These are phyloP conservation scores for Biston betularia DNA, from an alignment of 2,888 invertebrate species.

Conservation along the genomic window DNA sequence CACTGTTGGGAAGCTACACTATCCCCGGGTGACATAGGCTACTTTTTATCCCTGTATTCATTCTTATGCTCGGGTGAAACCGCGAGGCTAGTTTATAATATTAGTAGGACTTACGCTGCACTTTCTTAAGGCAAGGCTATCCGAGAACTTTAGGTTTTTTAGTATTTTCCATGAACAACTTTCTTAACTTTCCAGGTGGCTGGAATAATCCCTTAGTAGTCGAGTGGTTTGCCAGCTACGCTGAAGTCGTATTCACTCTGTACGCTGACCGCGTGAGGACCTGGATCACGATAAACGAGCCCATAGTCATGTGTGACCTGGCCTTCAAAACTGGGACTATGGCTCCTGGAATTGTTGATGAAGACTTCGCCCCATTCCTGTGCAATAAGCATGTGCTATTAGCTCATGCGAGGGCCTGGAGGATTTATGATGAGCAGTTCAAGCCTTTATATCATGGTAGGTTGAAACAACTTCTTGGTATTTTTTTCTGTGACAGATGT, in stretches of 20 bases:
- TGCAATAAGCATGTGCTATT: slow-evolving; percentile 86
- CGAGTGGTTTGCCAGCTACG: slow-evolving; percentile 86
- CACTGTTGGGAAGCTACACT: too few species aligned
- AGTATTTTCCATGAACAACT: too few species aligned
- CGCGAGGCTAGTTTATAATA: too few species aligned
- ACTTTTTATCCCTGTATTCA: too few species aligned
- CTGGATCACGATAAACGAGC: slow-evolving; percentile 92
- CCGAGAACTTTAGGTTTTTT: too few species aligned
- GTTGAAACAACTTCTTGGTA: not conserved
- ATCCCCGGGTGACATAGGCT: too few species aligned
- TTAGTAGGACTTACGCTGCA: too few species aligned
- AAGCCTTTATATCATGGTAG: slow-evolving; percentile 75
- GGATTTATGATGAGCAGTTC: slow-evolving; percentile 83
- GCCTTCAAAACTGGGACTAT: slow-evolving; percentile 14
- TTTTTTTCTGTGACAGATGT: not conserved
- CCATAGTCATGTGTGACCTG: slow-evolving; percentile 56
- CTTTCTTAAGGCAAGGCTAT: too few species aligned
- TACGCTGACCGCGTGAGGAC: slow-evolving; percentile 86
- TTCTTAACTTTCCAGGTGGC: slow-evolving; percentile 77
- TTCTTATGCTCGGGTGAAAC: too few species aligned
- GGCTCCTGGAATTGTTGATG: slow-evolving; percentile 40
- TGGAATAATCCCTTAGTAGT: slow-evolving; percentile 86
- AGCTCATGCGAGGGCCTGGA: slow-evolving; percentile 87
- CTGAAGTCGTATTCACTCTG: slow-evolving; percentile 79
- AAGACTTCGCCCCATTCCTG: slow-evolving; percentile 36